A percentile compares a stretch with the other conserved stretches of the same genome.
Evolutionary conservation across 2,797 vertebrate genomes (phyloP).

Genomic region (Phoebastria nigripes): DNA sequence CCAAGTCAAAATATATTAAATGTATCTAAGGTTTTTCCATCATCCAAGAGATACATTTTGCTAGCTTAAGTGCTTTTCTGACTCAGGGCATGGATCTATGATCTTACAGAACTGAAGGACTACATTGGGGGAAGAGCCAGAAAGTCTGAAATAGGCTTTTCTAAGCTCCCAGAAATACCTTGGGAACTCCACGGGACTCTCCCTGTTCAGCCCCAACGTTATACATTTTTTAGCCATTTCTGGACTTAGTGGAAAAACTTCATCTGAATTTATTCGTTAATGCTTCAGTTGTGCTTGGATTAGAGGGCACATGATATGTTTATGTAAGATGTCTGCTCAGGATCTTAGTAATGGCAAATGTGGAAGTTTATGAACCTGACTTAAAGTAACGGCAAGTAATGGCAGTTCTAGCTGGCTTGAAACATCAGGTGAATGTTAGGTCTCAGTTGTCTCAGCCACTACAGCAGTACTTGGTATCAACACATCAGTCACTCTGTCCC

Average conservation of each 20-base stretch:
- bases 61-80: background rate
- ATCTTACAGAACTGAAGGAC: background rate
- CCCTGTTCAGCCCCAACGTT: background rate
- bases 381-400: background rate
- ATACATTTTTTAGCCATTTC: background rate
- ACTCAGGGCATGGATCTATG: background rate
- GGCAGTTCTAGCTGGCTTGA: background rate
- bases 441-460: background rate
- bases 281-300: background rate
- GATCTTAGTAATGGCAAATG: background rate
- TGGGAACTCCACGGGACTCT: accelerated
- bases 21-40: background rate
- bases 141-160: background rate
- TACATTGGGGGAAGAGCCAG: background rate
- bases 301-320: background rate
- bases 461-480: background rate
- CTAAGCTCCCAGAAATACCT: background rate
- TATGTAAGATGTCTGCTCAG: background rate
- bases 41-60: background rate
- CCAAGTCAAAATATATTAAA: background rate
- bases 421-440: background rate
- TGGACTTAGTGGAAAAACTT: background rate
- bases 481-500: background rate
- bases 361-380: background rate
- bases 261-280: background rate